Percentiles rank a stretch among this genome's conserved stretches.
Conservation (phyloP, 2,113 vertebrate species). For the Chascanopsetta lugubris region DNA sequence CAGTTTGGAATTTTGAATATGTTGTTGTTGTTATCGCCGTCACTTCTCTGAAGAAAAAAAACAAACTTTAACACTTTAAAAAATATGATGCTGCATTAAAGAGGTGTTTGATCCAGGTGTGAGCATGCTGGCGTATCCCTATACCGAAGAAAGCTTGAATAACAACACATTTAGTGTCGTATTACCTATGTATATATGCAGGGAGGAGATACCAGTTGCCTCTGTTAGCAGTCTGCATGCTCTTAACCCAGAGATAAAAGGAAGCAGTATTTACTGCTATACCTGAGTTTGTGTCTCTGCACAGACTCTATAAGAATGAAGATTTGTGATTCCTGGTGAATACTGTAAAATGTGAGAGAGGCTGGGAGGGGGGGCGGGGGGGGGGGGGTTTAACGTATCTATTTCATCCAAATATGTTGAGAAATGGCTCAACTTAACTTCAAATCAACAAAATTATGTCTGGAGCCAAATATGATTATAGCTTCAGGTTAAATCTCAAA, state of each 20-base stretch:
- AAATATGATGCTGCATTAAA: not conserved
- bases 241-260: not conserved
- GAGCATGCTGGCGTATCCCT: not conserved
- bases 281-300: no score
- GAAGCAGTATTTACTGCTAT: not conserved
- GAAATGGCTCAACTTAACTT: conserved; percentile 51
- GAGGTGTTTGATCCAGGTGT: conserved; percentile 4
- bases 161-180: not conserved
- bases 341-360: no score
- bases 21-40: conserved; percentile 40
- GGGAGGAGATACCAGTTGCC: not conserved
- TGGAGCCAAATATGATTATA: conserved; percentile 77
- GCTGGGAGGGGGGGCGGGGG: no score
- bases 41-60: conserved; percentile 13
- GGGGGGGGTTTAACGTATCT: not conserved
- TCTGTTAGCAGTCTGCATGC: conserved; percentile 1
- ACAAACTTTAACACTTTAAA: conserved; percentile 5
- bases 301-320: no score
- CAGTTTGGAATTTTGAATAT: conserved; percentile 52
- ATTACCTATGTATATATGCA: not conserved
- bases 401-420: conserved; percentile 14
- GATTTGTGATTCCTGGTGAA: no score
- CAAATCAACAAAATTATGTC: conserved; percentile 72
- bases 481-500: conserved; percentile 80
- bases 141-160: conserved; percentile 13